These are phyloP conservation scores for Cheilosia vulpina DNA, from an alignment of 2,888 invertebrate genomes.

Conservation along the genomic window DNA sequence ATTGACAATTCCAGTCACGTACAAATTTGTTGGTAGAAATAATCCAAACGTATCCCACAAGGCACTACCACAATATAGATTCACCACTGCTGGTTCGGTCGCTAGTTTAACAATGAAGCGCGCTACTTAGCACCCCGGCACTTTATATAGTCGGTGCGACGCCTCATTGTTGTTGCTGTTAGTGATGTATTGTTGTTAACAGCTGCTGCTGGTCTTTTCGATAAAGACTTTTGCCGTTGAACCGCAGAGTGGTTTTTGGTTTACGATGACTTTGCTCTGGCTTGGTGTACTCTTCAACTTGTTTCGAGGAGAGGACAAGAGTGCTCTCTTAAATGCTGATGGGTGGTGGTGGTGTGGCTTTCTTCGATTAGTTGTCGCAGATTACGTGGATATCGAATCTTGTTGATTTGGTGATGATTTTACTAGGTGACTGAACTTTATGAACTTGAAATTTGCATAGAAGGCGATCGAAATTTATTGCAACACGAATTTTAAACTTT, in stretches of 20 bases:
- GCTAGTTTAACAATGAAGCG: slow-evolving; percentile 62
- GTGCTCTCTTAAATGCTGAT: slow-evolving; percentile 56
- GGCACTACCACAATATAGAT: slow-evolving; percentile 27
- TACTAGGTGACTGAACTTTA: slow-evolving; percentile 41
- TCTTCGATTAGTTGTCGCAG: slow-evolving; percentile 15
- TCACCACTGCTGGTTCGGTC: slow-evolving; percentile 42
- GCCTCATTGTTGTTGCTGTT: slow-evolving; percentile 34
- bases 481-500: background rate
- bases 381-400: slow-evolving; percentile 34
- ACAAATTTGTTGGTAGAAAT: slow-evolving; percentile 18
- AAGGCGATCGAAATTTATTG: background rate
- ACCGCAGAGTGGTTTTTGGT: background rate
- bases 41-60: slow-evolving; percentile 54
- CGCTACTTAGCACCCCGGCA: slow-evolving; percentile 61
- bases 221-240: background rate
- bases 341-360: background rate
- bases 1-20: slow-evolving; percentile 62
- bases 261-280: background rate
- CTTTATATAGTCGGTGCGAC: slow-evolving; percentile 58
- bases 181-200: slow-evolving; percentile 27
- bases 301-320: background rate
- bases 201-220: slow-evolving; percentile 22
- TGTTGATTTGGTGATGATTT: slow-evolving; percentile 13
- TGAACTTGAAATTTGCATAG: slow-evolving; percentile 34
- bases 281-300: slow-evolving; percentile 37